A percentile compares a stretch with the other conserved stretches of the same genome.
phyloP scores from a whole-genome alignment of 2,797 vertebrate species.

The Hyperoplus immaculatus region DNA sequence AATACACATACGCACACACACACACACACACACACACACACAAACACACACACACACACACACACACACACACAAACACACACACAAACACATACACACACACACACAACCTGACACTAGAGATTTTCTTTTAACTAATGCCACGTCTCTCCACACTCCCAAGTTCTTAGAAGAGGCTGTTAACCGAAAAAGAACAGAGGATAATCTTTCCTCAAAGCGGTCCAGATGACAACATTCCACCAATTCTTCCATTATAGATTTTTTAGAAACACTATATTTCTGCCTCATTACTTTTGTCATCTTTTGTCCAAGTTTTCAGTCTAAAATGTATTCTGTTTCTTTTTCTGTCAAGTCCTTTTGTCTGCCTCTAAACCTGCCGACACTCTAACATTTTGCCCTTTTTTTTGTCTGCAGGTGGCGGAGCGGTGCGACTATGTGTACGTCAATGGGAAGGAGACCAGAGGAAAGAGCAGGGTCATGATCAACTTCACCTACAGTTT shows the following conservation, averaged over 20 bases:
- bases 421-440: slow-evolving; percentile 94
- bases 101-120: slow-evolving; percentile 29
- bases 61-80: background rate
- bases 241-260: background rate
- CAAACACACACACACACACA: slow-evolving; percentile 13
- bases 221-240: slow-evolving; percentile 3
- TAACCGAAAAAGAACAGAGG: slow-evolving; percentile 22
- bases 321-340: background rate
- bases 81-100: no score
- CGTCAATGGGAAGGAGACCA: slow-evolving; percentile 94
- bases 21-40: slow-evolving; percentile 13
- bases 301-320: background rate
- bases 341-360: background rate
- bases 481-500: slow-evolving; percentile 95
- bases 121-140: slow-evolving; percentile 33
- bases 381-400: background rate
- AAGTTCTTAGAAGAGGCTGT: slow-evolving; percentile 14
- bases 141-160: slow-evolving; percentile 18
- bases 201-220: slow-evolving; percentile 10
- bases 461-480: slow-evolving; percentile 85
- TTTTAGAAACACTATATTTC: background rate
- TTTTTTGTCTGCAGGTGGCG: slow-evolving; percentile 85
- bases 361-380: background rate
- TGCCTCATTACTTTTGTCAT: background rate
- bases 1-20: slow-evolving; percentile 20